A percentile compares a stretch with the other conserved stretches of the same genome.
Evolutionary conservation across 1,140 invertebrate species (phyloP).

Genomic region (Chrysoperla carnea): DNA sequence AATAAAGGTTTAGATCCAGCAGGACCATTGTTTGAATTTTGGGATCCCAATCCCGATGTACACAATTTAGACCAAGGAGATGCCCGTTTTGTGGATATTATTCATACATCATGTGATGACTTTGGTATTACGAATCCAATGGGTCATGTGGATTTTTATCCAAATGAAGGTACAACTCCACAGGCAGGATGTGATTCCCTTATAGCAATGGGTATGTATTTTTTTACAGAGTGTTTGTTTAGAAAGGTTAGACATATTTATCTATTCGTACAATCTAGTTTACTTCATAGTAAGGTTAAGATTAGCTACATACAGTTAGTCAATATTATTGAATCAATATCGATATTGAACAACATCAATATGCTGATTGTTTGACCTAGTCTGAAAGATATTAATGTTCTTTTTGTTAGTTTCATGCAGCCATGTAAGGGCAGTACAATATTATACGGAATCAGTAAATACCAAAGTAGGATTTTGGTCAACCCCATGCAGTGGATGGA

Average conservation of each 20-base stretch:
- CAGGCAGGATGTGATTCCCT: constrained; percentile 23
- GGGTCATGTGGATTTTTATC: constrained; percentile 33
- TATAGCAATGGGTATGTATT: not conserved
- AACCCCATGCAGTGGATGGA: too few relatives aligned
- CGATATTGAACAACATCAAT: too few relatives aligned
- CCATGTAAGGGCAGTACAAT: not conserved
- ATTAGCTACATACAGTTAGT: not conserved
- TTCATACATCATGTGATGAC: constrained; percentile 29
- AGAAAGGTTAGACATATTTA: too few relatives aligned
- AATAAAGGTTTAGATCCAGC: not conserved
- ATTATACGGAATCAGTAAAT: not conserved
- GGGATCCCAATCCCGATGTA: not conserved
- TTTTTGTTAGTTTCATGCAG: not conserved
- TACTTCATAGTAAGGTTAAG: too few relatives aligned
- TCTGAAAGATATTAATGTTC: not conserved
- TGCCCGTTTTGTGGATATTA: constrained; percentile 32
- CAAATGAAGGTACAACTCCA: constrained; percentile 21
- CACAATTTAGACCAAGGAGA: constrained; percentile 14
- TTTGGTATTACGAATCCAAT: constrained; percentile 22
- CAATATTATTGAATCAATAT: not conserved
- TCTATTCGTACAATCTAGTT: too few relatives aligned
- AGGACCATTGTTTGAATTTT: not conserved
- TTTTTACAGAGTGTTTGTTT: too few relatives aligned
- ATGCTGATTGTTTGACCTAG: too few relatives aligned
- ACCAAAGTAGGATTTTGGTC: not conserved